Conservation (phyloP, 2,888 invertebrate species). For the Netelia inedita region DNA sequence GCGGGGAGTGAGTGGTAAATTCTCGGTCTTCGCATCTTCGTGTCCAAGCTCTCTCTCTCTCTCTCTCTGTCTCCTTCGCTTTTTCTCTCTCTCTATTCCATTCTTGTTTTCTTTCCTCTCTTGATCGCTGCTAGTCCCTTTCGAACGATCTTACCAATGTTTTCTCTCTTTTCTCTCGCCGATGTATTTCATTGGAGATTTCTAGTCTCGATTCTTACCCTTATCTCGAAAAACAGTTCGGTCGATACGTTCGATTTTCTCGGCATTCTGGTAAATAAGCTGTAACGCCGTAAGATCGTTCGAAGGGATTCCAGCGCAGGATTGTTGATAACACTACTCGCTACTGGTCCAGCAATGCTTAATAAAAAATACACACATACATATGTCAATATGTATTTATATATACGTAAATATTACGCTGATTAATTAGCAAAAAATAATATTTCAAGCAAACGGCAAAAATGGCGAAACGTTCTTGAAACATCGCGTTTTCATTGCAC, state of each 20-base stretch:
- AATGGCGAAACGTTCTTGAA: too few species aligned
- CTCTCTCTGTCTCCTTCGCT: conserved; percentile 41
- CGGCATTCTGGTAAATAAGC: neutral
- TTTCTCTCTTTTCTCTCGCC: neutral
- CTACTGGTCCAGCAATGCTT: neutral
- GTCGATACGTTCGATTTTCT: conserved; percentile 22
- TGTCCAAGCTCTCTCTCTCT: conserved; percentile 57
- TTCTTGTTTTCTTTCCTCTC: conserved; percentile 46
- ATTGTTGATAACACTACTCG: neutral
- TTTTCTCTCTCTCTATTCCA: conserved; percentile 17
- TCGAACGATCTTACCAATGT: conserved; percentile 20
- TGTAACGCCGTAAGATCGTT: neutral
- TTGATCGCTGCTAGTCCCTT: conserved; percentile 50
- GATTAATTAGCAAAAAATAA: too few species aligned
- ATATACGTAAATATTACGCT: too few species aligned
- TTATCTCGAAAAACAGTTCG: conserved; percentile 38
- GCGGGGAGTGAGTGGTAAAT: conserved; percentile 70
- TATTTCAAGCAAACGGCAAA: too few species aligned
- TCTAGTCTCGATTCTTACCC: conserved; percentile 2
- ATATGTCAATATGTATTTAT: too few species aligned
- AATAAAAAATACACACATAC: too few species aligned
- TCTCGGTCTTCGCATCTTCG: conserved; percentile 61
- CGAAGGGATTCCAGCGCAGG: neutral
- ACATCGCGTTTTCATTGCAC: too few species aligned
- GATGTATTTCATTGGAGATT: conserved; percentile 20